These are phyloP conservation scores for Desmodus rotundus DNA, from an alignment of 2,113 vertebrate species.

Conservation along the genomic window DNA sequence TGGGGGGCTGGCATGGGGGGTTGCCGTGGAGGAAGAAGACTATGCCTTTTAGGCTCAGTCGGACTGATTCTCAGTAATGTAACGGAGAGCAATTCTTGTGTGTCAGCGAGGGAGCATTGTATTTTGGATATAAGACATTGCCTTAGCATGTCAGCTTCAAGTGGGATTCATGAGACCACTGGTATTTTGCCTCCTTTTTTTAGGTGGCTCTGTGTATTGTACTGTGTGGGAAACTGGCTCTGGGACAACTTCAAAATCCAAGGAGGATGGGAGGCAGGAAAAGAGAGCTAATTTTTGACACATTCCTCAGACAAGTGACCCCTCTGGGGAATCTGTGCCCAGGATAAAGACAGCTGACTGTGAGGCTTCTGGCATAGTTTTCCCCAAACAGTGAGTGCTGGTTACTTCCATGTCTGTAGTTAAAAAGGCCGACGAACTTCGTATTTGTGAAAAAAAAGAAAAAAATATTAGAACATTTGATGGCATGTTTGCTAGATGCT, in stretches of 20 bases:
- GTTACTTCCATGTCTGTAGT: background rate
- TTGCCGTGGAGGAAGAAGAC: background rate
- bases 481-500: background rate
- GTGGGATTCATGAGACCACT: background rate
- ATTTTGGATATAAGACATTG: background rate
- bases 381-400: background rate
- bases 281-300: slow-evolving; percentile 72
- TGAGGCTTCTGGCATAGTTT: slow-evolving; percentile 44
- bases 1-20: background rate
- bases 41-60: background rate
- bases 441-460: background rate
- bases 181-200: slow-evolving; percentile 23
- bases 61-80: background rate
- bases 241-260: slow-evolving; percentile 19
- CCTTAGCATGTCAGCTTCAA: background rate
- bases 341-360: slow-evolving; percentile 38
- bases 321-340: slow-evolving; percentile 61
- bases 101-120: background rate
- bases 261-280: slow-evolving; percentile 61
- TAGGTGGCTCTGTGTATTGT: slow-evolving; percentile 43
- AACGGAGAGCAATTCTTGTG: background rate
- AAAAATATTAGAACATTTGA: background rate
- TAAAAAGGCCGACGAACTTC: background rate
- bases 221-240: slow-evolving; percentile 62
- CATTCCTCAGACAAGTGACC: slow-evolving; percentile 58